Evolutionary conservation across 2,888 invertebrate genomes (phyloP), one percentile per base, ranked within the genome.

Genomic region (Drosophila helvetica): DNA sequence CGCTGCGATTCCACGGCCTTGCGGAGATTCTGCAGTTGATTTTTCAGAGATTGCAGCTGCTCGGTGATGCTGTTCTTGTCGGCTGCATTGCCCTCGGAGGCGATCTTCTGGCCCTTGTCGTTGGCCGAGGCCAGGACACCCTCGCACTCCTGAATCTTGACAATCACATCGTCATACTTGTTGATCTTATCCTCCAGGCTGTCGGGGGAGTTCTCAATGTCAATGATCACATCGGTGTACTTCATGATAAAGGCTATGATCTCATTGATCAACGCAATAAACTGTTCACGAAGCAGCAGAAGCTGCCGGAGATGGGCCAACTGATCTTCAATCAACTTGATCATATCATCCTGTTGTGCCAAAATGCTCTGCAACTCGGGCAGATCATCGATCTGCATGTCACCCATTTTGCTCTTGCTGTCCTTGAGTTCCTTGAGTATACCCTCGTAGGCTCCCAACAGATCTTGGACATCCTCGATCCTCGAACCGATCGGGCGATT

Each of bases 21-120:
- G 89, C 97, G 94, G 4, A 98, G 92, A 63, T 95, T 94, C 59
- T 96, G 94, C 17, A 98, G 92, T 77, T 97, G 96, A 89, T 97
- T 96, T 91, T 97, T 98, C 19, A 98, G 91, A 0, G 96, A 95
- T 86, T 98, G 97, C 22, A 98, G 90, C 80, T 98, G 96, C 89
- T 97, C 97, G 2, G 97, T 97, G 7, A 98, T 95, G 78, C 95
- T 95, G 83, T 98, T 98, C 81, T 96, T 94, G 83, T 98, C 98
- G 18, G 96, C 95, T 0, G 96, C 95, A 3, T 96, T 96, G 47
- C 98, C 97, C 92, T 98, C 98, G 0, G 96, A 95, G 0, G 97
- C 97, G 38, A 98, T 98, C 91, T 97, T 97, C 88, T 97, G 96
- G 0, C 98, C 98, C 90, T 98, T 98, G 89, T 98, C 98, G 15